Percentiles rank a stretch among this genome's conserved stretches.
phyloP scores from a whole-genome alignment of 2,113 vertebrate species.

The Sprattus sprattus region DNA sequence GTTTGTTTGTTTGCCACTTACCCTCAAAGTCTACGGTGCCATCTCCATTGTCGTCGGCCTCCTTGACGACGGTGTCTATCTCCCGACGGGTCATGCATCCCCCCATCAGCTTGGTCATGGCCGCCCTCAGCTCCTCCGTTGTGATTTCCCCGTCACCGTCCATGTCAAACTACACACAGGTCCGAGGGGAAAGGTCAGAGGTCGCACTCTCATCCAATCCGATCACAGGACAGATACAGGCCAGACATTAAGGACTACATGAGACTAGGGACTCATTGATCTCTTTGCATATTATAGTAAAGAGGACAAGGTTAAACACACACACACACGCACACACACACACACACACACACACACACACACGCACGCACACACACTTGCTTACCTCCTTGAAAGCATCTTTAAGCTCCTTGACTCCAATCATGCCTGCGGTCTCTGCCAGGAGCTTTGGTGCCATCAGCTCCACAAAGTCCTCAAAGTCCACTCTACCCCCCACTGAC shows the following conservation, averaged over 20 bases:
- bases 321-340: not conserved
- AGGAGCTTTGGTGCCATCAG: slow-evolving; percentile 84
- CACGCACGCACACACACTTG: not conserved
- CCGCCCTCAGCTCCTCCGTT: slow-evolving; percentile 73
- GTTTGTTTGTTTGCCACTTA: slow-evolving; percentile 38
- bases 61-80: slow-evolving; percentile 76
- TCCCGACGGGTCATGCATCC: slow-evolving; percentile 74
- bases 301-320: too few relatives aligned
- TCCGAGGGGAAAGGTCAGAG: not conserved
- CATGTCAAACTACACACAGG: slow-evolving; percentile 74
- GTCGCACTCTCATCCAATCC: not conserved
- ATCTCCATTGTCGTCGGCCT: slow-evolving; percentile 81
- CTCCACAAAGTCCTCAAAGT: slow-evolving; percentile 87
- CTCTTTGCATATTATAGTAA: too few relatives aligned
- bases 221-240: not conserved
- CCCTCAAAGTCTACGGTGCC: slow-evolving; percentile 88
- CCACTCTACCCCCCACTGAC: slow-evolving; percentile 81
- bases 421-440: slow-evolving; percentile 85
- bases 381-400: slow-evolving; percentile 85
- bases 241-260: too few relatives aligned
- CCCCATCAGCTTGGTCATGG: slow-evolving; percentile 81
- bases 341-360: too few relatives aligned
- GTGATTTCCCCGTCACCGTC: slow-evolving; percentile 84
- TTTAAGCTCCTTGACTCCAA: slow-evolving; percentile 82
- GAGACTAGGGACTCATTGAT: too few relatives aligned